phyloP scores from a whole-genome alignment of 2,797 vertebrate genomes.

The Cichlasoma orientale region DNA sequence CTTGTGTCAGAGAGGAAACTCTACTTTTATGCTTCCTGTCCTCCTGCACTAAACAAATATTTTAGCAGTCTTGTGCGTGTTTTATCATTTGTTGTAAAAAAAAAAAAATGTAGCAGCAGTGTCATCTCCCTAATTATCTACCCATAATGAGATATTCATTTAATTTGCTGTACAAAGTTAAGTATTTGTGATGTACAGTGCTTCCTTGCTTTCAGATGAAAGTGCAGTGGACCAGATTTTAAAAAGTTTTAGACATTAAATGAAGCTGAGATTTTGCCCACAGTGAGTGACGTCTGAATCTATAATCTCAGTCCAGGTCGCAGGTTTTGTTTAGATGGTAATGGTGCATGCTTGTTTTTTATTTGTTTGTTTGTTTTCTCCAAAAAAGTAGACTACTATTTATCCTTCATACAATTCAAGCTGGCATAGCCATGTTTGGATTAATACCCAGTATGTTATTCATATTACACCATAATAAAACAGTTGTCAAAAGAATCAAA shows the following conservation, averaged over 20 bases:
- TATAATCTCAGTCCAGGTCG: too few relatives aligned
- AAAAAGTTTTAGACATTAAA: constrained; percentile 22
- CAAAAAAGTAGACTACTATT: too few relatives aligned
- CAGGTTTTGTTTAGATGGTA: background rate
- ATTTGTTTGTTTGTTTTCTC: background rate
- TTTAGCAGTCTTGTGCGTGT: background rate
- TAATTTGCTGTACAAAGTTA: constrained; percentile 1
- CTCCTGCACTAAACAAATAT: background rate
- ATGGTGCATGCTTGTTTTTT: constrained; percentile 34
- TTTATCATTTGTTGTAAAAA: constrained; percentile 3
- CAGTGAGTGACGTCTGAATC: constrained; percentile 8
- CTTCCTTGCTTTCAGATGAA: background rate
- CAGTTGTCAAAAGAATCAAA: constrained; percentile 2
- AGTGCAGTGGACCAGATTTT: background rate
- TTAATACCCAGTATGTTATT: constrained; percentile 34
- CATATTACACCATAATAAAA: background rate
- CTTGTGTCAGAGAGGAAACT: background rate
- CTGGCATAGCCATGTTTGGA: too few relatives aligned
- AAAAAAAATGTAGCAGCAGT: background rate
- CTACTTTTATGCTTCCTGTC: background rate
- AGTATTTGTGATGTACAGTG: background rate
- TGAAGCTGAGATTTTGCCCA: constrained; percentile 19
- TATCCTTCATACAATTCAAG: too few relatives aligned
- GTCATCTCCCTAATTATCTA: constrained; percentile 6
- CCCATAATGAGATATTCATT: constrained; percentile 5